Conservation (phyloP, 2,797 vertebrate genomes). For the Coracias cyanogaster region DNA sequence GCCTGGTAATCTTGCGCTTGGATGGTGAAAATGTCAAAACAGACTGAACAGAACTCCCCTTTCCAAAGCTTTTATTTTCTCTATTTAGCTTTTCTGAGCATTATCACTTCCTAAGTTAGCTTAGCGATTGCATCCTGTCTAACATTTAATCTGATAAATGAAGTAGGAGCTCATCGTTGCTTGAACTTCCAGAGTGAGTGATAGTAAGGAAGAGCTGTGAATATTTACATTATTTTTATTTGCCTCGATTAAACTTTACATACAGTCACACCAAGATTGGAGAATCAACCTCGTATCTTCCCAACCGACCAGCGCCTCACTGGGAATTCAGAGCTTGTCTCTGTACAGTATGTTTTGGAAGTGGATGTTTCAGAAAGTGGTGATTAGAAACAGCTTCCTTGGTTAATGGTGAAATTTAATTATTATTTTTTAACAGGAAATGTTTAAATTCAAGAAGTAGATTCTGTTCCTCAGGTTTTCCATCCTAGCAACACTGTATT, state of each 20-base stretch:
- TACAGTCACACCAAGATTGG: neutral
- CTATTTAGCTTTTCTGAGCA: neutral
- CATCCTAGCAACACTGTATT: neutral
- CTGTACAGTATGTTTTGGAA: neutral
- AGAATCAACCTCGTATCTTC: neutral
- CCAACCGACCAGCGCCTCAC: neutral
- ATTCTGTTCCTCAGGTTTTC: neutral
- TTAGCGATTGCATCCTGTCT: neutral
- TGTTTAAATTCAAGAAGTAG: neutral
- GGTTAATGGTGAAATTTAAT: neutral
- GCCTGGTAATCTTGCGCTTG: neutral
- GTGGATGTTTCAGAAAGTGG: neutral
- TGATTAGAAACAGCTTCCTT: neutral
- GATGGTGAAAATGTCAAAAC: neutral
- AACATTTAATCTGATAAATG: neutral
- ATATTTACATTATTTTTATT: neutral
- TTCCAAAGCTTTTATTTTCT: neutral
- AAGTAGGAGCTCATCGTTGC: fast-evolving
- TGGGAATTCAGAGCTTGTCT: neutral
- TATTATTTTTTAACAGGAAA: neutral
- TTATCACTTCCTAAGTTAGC: neutral
- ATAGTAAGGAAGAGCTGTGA: neutral
- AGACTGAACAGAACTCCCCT: neutral
- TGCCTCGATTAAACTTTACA: neutral
- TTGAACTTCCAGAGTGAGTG: neutral